These are phyloP conservation scores for Epinotia ramella DNA, from an alignment of 2,888 invertebrate species.

Conservation along the genomic window DNA sequence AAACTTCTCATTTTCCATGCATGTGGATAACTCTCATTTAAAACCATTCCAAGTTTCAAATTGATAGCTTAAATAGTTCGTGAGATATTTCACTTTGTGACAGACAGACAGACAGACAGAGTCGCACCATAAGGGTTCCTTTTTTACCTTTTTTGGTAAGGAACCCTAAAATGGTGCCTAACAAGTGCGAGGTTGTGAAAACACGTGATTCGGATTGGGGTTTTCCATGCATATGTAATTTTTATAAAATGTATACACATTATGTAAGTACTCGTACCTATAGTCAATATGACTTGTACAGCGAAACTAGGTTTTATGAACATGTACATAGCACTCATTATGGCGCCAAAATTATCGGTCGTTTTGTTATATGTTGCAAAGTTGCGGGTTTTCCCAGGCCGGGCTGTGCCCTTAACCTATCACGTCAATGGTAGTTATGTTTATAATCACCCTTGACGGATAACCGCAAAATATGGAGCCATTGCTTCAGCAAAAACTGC, in stretches of 20 bases:
- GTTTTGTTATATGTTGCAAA: neutral
- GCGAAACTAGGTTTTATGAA: neutral
- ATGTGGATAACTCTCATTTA: no score
- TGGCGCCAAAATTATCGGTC: neutral
- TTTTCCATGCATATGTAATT: conserved; percentile 6
- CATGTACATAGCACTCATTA: neutral
- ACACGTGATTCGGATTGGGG: neutral
- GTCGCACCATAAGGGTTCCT: no score
- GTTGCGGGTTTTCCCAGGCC: conserved; percentile 12
- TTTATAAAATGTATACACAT: neutral
- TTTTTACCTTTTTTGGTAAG: no score
- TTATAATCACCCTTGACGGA: neutral
- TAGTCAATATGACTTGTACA: neutral
- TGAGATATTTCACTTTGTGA: no score
- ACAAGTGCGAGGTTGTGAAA: conserved; percentile 11
- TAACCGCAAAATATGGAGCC: neutral
- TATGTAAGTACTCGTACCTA: neutral
- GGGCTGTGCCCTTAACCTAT: neutral
- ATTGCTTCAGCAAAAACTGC: no score
- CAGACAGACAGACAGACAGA: no score
- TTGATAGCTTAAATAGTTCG: no score
- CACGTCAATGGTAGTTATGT: neutral
- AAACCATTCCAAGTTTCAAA: no score
- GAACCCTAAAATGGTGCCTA: no score
- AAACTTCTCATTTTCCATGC: no score